phyloP scores from a whole-genome alignment of 1,140 invertebrate species.

The Scaptomyza pallida region DNA sequence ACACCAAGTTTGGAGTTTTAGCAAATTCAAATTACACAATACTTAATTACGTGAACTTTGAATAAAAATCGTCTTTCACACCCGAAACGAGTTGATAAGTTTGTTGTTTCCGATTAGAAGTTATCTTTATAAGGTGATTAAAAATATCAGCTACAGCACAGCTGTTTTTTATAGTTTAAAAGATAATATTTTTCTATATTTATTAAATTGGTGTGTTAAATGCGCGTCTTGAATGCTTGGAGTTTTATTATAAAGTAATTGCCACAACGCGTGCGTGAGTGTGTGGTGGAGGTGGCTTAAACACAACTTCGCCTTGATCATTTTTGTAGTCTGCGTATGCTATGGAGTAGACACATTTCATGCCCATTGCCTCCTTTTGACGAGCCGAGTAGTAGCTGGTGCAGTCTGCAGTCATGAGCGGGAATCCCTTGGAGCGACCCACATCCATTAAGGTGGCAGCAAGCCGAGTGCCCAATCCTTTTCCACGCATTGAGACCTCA shows the following conservation, averaged over 20 bases:
- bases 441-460: conserved; percentile 8
- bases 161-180: no score
- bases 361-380: conserved; percentile 32
- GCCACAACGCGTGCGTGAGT: conserved; percentile 19
- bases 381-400: conserved; percentile 38
- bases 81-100: no score
- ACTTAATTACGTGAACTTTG: no score
- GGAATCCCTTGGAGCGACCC: conserved; percentile 19
- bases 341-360: conserved; percentile 27
- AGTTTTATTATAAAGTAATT: conserved; percentile 39
- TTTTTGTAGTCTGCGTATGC: conserved; percentile 42
- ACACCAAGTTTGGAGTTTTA: no score
- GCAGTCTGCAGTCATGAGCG: conserved; percentile 30
- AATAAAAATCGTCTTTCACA: no score
- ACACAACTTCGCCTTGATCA: conserved; percentile 25
- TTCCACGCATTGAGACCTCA: conserved; percentile 14
- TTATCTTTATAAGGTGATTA: no score
- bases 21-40: no score
- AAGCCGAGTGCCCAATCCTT: conserved; percentile 9
- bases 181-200: no score
- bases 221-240: no score
- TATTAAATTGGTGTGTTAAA: no score
- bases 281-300: conserved; percentile 24
- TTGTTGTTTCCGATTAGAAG: no score
- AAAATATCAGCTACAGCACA: no score